These are phyloP conservation scores for Apostichopus parvimensis DNA, from an alignment of 35 echinoderm and acorn worm genomes.

Conservation along the genomic window DNA sequence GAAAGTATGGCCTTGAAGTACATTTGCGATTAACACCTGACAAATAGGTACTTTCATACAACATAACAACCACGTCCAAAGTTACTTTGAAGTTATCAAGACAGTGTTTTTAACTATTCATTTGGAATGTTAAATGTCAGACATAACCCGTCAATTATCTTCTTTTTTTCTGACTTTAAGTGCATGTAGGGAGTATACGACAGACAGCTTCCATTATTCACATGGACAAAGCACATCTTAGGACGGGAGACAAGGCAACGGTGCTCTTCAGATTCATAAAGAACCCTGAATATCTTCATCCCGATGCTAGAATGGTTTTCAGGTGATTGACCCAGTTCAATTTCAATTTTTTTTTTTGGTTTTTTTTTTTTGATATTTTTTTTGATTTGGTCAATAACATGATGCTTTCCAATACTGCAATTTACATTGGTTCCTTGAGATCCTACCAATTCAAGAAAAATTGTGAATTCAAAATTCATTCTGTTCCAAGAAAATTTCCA, in stretches of 20 bases:
- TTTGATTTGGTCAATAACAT: not conserved
- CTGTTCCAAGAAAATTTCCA: too few species aligned
- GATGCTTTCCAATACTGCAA: not conserved
- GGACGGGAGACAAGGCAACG: slow-evolving; percentile 90
- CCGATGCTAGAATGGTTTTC: slow-evolving; percentile 94
- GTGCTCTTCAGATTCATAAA: slow-evolving; percentile 98
- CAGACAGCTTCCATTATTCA: slow-evolving; percentile 96
- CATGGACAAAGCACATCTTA: slow-evolving; percentile 87
- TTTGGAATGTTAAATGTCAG: too few species aligned
- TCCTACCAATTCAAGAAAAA: too few species aligned
- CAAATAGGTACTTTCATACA: too few species aligned
- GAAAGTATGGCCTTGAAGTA: too few species aligned
- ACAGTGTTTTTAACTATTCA: too few species aligned
- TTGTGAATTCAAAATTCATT: too few species aligned
- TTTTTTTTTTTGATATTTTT: not conserved
- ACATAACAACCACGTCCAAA: too few species aligned
- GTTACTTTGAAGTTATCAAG: too few species aligned
- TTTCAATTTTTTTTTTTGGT: not conserved
- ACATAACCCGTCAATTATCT: too few species aligned
- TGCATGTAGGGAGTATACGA: slow-evolving; percentile 96
- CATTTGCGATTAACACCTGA: too few species aligned
- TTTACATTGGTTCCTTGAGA: too few species aligned
- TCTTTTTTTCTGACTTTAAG: slow-evolving; percentile 52
- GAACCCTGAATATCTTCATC: slow-evolving; percentile 91
- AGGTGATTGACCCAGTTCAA: slow-evolving; percentile 54